Conservation (phyloP, 2,888 invertebrate genomes). For the Liodrosophila aerea region DNA sequence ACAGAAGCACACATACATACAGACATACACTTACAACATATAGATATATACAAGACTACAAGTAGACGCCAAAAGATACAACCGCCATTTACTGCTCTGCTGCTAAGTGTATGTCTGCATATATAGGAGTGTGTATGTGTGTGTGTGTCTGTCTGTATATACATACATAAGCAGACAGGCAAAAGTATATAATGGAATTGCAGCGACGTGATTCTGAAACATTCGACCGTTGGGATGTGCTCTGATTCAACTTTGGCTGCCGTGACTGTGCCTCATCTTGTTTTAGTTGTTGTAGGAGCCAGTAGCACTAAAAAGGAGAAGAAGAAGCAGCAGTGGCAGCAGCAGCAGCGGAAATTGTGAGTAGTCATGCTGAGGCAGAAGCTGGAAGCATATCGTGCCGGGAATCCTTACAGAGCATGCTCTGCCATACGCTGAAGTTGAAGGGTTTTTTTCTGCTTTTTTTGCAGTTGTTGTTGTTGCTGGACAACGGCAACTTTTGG, state of each 20-base stretch:
- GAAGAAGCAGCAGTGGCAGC: slow-evolving; percentile 31
- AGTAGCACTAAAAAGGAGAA: slow-evolving; percentile 10
- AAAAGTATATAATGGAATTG: slow-evolving; percentile 81
- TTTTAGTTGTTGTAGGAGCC: slow-evolving; percentile 7
- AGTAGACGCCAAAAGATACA: no score
- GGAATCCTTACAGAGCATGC: slow-evolving; percentile 37
- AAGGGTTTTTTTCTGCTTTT: slow-evolving; percentile 5
- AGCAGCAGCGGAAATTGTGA: slow-evolving; percentile 26
- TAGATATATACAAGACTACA: background rate
- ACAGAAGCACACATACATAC: slow-evolving; percentile 25
- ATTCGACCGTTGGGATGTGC: slow-evolving; percentile 82
- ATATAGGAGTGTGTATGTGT: background rate
- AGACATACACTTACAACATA: slow-evolving; percentile 14
- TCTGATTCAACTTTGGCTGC: slow-evolving; percentile 80
- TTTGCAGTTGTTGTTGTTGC: background rate
- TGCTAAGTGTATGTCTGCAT: background rate
- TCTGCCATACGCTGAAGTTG: slow-evolving; percentile 19
- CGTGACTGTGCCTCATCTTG: slow-evolving; percentile 41
- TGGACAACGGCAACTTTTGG: slow-evolving; percentile 8
- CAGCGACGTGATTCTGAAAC: slow-evolving; percentile 82
- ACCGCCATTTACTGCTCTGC: no score
- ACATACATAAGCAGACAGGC: slow-evolving; percentile 7
- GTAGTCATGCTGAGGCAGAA: slow-evolving; percentile 64
- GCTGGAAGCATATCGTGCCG: slow-evolving; percentile 19
- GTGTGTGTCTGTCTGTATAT: background rate